Percentiles rank a stretch among this genome's conserved stretches.
These are phyloP conservation scores for Octopus sinensis DNA, from an alignment of 1,140 invertebrate genomes.

Conservation along the genomic window DNA sequence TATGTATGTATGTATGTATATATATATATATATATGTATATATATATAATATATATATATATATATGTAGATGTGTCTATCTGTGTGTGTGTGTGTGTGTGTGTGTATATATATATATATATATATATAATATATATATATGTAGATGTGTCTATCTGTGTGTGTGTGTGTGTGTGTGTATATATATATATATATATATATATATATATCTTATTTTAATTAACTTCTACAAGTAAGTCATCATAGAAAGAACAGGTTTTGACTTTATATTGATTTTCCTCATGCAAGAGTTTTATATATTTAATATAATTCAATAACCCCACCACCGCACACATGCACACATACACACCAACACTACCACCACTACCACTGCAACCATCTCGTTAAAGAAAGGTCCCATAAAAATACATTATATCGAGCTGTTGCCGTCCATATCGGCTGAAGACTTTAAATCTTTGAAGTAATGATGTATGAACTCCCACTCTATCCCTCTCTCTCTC, in stretches of 20 bases:
- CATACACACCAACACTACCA: no score
- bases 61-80: not conserved
- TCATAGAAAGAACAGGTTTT: no score
- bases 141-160: not conserved
- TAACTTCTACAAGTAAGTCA: not conserved
- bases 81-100: not conserved
- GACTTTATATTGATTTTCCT: no score
- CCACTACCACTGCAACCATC: no score
- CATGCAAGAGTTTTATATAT: no score
- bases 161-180: not conserved
- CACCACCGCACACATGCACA: no score
- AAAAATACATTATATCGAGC: no score
- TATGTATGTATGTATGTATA: constrained; percentile 14
- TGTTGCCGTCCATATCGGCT: no score
- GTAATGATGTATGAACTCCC: no score
- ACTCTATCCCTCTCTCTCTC: rapidly evolving
- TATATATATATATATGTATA: not conserved
- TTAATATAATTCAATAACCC: no score
- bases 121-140: not conserved
- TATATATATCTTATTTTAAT: not conserved
- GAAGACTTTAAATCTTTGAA: no score
- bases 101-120: not conserved
- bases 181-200: not conserved
- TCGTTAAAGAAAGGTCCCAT: no score
- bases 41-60: constrained; percentile 2